phyloP scores from a whole-genome alignment of 2,113 vertebrate species.

The Apeltes quadracus region DNA sequence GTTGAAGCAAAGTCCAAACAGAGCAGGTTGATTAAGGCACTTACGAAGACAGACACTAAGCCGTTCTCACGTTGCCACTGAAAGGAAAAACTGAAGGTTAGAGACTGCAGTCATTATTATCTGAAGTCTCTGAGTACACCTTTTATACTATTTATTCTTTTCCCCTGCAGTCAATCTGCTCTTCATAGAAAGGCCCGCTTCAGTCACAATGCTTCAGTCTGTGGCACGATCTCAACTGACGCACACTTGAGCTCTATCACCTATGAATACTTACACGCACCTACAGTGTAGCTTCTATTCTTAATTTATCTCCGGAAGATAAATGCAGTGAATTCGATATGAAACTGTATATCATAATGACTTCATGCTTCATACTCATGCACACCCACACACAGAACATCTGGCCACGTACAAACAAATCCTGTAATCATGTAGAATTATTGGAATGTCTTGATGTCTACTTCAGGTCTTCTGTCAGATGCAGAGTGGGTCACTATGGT shows the following conservation, averaged over 20 bases:
- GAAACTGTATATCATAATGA: constrained; percentile 1
- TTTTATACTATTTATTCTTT: constrained; percentile 15
- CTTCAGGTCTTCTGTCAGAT: constrained; percentile 32
- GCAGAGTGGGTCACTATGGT: constrained; percentile 71
- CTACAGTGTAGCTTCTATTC: constrained; percentile 4
- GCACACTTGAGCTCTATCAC: background rate
- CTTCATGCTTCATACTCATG: constrained; percentile 11
- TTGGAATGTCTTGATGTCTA: constrained; percentile 50
- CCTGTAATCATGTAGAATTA: constrained; percentile 20
- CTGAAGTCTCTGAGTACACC: background rate
- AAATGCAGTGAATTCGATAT: background rate
- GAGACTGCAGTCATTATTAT: background rate
- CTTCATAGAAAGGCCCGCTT: constrained; percentile 13
- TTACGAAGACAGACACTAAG: background rate
- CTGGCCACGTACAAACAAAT: constrained; percentile 34
- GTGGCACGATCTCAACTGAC: background rate
- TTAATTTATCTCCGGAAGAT: background rate
- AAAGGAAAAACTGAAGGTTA: constrained; percentile 1
- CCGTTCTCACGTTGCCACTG: background rate
- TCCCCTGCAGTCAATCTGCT: constrained; percentile 13
- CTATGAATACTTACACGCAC: background rate
- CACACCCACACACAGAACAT: background rate
- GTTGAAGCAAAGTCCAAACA: background rate
- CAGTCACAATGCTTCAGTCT: background rate
- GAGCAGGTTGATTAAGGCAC: background rate